phyloP scores from a whole-genome alignment of 2,113 vertebrate species.

The Merops nubicus region DNA sequence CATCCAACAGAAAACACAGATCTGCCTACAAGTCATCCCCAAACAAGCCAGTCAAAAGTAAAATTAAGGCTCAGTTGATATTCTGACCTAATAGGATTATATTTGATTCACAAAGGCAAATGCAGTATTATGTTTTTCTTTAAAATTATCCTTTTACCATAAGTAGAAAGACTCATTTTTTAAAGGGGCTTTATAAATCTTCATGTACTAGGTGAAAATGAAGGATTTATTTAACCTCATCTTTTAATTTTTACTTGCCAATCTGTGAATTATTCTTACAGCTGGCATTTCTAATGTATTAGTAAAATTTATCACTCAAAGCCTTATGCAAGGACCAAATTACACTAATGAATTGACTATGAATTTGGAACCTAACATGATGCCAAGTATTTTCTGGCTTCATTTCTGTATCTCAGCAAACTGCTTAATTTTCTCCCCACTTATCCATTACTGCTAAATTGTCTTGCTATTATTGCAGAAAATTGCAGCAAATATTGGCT shows the following conservation, averaged over 20 bases:
- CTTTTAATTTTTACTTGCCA: slow-evolving; percentile 75
- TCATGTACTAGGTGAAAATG: slow-evolving; percentile 61
- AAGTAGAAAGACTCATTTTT: slow-evolving; percentile 61
- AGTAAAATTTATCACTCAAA: slow-evolving; percentile 76
- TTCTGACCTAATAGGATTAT: slow-evolving; percentile 1
- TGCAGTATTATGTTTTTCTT: slow-evolving; percentile 40
- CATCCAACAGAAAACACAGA: background rate
- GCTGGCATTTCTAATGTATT: slow-evolving; percentile 72
- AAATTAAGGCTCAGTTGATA: slow-evolving; percentile 23
- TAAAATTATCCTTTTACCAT: slow-evolving; percentile 49
- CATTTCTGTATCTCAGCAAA: slow-evolving; percentile 72
- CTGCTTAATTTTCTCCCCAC: slow-evolving; percentile 75
- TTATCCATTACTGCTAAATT: slow-evolving; percentile 80
- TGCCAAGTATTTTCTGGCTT: slow-evolving; percentile 81
- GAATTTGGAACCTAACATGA: slow-evolving; percentile 75
- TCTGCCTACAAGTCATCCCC: background rate
- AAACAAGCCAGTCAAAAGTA: background rate
- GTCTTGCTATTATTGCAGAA: slow-evolving; percentile 74
- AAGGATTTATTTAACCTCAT: slow-evolving; percentile 65
- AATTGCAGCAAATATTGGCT: slow-evolving; percentile 72
- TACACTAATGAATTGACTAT: slow-evolving; percentile 80
- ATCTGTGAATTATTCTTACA: slow-evolving; percentile 74
- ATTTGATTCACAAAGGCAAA: background rate
- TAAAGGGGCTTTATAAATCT: slow-evolving; percentile 60
- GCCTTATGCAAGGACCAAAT: slow-evolving; percentile 71